A percentile compares a stretch with the other conserved stretches of the same genome.
Conservation (phyloP, 2,113 vertebrate species). For the Podilymbus podiceps region DNA sequence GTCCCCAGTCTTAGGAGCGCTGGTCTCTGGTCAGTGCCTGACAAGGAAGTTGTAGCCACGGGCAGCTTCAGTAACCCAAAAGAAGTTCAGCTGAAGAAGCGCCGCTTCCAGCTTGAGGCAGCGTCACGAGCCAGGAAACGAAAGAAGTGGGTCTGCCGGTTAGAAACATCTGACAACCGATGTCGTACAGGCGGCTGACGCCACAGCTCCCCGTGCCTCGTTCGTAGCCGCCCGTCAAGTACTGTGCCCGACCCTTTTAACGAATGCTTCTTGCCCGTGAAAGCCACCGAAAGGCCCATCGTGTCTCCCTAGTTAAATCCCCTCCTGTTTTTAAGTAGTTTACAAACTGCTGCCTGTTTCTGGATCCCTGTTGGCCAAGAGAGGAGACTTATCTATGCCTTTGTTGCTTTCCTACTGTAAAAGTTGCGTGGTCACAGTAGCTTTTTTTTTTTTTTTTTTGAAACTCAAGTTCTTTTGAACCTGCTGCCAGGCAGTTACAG, state of each 20-base stretch:
- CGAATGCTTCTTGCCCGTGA: not conserved
- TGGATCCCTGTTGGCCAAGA: not conserved
- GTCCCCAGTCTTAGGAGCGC: not conserved
- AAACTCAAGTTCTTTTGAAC: not conserved
- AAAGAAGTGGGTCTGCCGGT: not conserved
- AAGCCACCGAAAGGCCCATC: not conserved
- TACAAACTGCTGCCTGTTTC: not conserved
- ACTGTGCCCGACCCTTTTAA: not conserved
- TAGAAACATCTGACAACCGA: not conserved
- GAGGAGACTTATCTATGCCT: not conserved
- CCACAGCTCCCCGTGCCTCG: not conserved
- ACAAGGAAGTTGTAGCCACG: not conserved
- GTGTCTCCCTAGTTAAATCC: not conserved
- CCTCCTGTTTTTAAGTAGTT: not conserved
- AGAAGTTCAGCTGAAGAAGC: not conserved
- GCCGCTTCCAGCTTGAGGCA: not conserved
- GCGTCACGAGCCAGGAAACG: not conserved
- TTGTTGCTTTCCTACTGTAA: not conserved
- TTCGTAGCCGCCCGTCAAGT: not conserved
- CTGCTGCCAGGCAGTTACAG: not conserved
- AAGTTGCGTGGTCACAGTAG: not conserved
- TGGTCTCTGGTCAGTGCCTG: not conserved
- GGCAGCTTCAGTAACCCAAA: not conserved
- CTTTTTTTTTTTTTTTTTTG: not conserved
- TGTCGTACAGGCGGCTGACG: not conserved